phyloP scores from a whole-genome alignment of 2,888 invertebrate genomes.

The Pheosia gnoma region DNA sequence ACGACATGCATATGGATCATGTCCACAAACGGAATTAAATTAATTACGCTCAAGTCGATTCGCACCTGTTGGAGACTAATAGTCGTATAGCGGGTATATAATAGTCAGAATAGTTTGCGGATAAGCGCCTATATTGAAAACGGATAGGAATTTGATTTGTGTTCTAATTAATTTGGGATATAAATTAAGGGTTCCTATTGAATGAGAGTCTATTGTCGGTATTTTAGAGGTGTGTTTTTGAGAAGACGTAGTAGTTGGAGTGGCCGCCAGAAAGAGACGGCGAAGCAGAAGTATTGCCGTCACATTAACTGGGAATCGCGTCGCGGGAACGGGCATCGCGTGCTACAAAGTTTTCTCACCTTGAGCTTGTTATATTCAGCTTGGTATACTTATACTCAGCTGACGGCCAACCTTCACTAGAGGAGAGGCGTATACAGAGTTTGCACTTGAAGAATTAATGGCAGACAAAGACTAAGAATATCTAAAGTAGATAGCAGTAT shows the following conservation, averaged over 20 bases:
- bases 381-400: too few relatives aligned
- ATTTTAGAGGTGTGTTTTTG: neutral
- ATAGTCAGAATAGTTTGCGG: slow-evolving; percentile 6
- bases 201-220: neutral
- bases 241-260: neutral
- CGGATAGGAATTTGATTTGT: slow-evolving; percentile 5
- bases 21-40: slow-evolving; percentile 42
- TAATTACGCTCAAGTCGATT: slow-evolving; percentile 29
- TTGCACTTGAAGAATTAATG: too few relatives aligned
- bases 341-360: too few relatives aligned
- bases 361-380: too few relatives aligned
- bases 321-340: too few relatives aligned
- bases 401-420: too few relatives aligned
- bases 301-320: too few relatives aligned
- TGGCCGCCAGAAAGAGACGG: too few relatives aligned
- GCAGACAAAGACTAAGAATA: too few relatives aligned
- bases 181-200: slow-evolving; percentile 1
- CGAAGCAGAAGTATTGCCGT: too few relatives aligned
- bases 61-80: slow-evolving; percentile 24
- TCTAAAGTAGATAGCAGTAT: too few relatives aligned
- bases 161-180: slow-evolving; percentile 2
- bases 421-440: too few relatives aligned
- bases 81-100: slow-evolving; percentile 2
- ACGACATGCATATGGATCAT: slow-evolving; percentile 40
- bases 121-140: slow-evolving; percentile 3